These are phyloP conservation scores for Hofmannophila pseudospretella DNA, from an alignment of 2,888 invertebrate genomes.

Conservation along the genomic window DNA sequence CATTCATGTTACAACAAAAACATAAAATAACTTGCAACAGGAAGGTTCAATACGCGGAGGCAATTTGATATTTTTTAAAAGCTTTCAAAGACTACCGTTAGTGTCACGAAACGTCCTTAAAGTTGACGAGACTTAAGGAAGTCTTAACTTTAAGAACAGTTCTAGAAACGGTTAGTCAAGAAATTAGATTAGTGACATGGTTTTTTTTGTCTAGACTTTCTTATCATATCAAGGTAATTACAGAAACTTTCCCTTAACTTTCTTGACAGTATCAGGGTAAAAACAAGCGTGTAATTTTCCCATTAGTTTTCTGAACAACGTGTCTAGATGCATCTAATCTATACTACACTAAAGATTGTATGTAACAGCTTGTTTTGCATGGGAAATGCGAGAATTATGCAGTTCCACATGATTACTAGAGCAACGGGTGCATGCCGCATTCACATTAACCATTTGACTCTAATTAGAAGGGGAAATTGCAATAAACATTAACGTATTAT, in stretches of 20 bases:
- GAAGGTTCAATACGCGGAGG: neutral
- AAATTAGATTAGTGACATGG: too few species aligned
- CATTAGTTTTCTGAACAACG: neutral
- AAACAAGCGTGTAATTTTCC: neutral
- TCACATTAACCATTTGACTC: slow-evolving; percentile 20
- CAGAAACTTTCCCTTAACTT: slow-evolving; percentile 1
- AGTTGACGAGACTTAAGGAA: too few species aligned
- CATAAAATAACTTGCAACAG: neutral
- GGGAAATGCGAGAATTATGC: slow-evolving; percentile 11
- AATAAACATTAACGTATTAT: slow-evolving; percentile 16
- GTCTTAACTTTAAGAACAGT: too few species aligned
- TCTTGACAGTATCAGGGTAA: neutral
- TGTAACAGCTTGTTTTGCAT: slow-evolving; percentile 4
- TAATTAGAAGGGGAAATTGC: slow-evolving; percentile 25
- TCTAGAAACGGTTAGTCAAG: too few species aligned
- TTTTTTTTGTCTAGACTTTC: too few species aligned
- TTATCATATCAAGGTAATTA: too few species aligned
- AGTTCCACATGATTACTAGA: slow-evolving; percentile 26
- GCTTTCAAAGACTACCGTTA: too few species aligned
- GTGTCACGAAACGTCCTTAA: too few species aligned
- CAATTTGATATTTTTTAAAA: too few species aligned
- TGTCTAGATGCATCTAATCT: neutral
- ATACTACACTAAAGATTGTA: neutral
- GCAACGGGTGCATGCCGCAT: slow-evolving; percentile 24
- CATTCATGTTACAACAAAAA: neutral